Evolutionary conservation across 2,113 vertebrate genomes (phyloP), one percentile per base, ranked within the genome.

Genomic region (Chauna torquata): DNA sequence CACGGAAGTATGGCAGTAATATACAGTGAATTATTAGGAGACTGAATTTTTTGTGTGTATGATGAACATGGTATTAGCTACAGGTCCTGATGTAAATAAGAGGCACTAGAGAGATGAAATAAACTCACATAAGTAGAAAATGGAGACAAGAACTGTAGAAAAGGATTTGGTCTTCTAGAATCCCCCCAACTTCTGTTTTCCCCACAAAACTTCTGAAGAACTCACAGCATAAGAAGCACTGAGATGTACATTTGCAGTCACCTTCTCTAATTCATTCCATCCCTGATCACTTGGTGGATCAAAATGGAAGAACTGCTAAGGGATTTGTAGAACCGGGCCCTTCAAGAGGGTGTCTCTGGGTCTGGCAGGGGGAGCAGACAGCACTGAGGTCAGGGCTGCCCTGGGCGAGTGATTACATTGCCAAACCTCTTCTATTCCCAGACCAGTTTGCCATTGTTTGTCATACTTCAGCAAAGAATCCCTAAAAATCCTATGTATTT

Each of bases 361-460:
- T 49, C 91, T 72, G 47, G 57, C 12, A n/a, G 20, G 50, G 27
- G 24, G 4, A 15, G 7, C 76, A 30, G 32, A 5, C 24, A 90
- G 82, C 74, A 64, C 66, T 9, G 58, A 57, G 64, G 59, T 36
- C 45, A 34, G 54, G 64, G 27, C 50, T 77, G 20, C 65, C 47
- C 74, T 79, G 75, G 20, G 8, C 8, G 0, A 76, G 54, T 3
- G 30, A 36, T 16, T 40, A n/a, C 0, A 0, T 5, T 40, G 19
- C 18, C 72, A 88, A 30, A 66, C 4, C 55, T 50, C 54, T 20
- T 38, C 85, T 52, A 3, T 16, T 75, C 42, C 82, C 80, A 57
- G 45, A 34, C n/a, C 28, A 34, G 20, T 78, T 70, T 78, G 55
- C 55, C 81, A 66, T 22, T 55, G 49, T 82, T 24, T 36, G 16